Conservation (phyloP, 92 coral and sea anemone genomes). For the Palythoa heliodiscus region DNA sequence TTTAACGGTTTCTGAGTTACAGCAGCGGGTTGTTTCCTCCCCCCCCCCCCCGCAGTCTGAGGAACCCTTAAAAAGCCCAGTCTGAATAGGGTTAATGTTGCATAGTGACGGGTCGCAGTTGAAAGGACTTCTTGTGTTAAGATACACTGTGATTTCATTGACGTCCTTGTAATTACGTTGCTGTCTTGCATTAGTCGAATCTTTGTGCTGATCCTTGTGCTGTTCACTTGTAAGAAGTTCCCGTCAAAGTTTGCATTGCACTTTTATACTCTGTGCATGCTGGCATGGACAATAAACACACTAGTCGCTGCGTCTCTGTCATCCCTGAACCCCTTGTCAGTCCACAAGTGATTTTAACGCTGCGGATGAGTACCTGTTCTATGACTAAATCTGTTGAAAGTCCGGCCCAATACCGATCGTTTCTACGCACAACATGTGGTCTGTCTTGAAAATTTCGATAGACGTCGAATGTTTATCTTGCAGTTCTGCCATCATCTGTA, state of each 20-base stretch:
- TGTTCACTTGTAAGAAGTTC: neutral
- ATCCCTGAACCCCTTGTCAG: neutral
- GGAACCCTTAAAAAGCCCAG: no score
- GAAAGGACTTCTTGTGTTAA: constrained; percentile 7
- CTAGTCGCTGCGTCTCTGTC: no score
- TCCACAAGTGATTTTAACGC: neutral
- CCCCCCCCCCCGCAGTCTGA: no score
- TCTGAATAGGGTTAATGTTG: no score
- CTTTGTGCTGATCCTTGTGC: neutral
- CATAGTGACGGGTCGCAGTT: neutral
- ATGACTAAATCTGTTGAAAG: neutral
- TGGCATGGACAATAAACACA: no score
- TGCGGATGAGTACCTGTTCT: neutral
- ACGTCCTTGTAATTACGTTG: constrained; percentile 7
- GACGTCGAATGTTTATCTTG: neutral
- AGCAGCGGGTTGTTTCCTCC: no score
- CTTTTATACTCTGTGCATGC: no score
- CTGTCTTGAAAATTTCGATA: neutral
- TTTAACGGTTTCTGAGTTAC: no score
- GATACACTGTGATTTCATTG: neutral
- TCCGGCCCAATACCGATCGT: neutral
- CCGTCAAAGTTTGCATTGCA: no score
- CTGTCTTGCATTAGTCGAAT: neutral
- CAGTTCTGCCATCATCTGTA: constrained; percentile 47
- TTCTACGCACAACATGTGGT: neutral